Conservation (phyloP, 2,113 vertebrate species). For the Alces alces region DNA sequence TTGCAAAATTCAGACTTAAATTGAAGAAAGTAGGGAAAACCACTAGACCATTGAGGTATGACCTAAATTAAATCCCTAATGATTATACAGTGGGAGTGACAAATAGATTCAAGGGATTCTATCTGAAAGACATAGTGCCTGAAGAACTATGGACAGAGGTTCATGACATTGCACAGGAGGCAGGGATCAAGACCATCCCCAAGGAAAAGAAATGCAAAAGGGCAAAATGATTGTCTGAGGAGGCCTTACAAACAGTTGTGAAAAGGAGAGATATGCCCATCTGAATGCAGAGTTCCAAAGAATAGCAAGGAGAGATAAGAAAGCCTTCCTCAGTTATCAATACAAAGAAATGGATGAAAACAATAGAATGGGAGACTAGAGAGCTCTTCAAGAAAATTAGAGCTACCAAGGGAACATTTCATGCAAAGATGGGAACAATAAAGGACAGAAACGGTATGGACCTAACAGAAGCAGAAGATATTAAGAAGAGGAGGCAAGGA, state of each 20-base stretch:
- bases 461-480: background rate
- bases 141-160: background rate
- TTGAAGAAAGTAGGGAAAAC: background rate
- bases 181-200: background rate
- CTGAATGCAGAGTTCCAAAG: background rate
- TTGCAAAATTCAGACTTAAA: background rate
- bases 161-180: background rate
- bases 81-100: background rate
- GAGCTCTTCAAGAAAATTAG: background rate
- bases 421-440: background rate
- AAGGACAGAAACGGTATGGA: background rate
- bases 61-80: background rate
- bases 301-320: background rate
- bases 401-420: background rate
- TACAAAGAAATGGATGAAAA: background rate
- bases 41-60: background rate
- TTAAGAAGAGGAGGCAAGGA: background rate
- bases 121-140: background rate
- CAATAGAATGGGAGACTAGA: background rate
- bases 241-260: background rate
- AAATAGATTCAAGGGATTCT: background rate
- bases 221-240: background rate
- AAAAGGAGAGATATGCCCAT: background rate
- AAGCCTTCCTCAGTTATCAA: background rate
- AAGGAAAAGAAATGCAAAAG: background rate